phyloP scores from a whole-genome alignment of 2,797 vertebrate genomes.

The Pseudomugil gertrudae region DNA sequence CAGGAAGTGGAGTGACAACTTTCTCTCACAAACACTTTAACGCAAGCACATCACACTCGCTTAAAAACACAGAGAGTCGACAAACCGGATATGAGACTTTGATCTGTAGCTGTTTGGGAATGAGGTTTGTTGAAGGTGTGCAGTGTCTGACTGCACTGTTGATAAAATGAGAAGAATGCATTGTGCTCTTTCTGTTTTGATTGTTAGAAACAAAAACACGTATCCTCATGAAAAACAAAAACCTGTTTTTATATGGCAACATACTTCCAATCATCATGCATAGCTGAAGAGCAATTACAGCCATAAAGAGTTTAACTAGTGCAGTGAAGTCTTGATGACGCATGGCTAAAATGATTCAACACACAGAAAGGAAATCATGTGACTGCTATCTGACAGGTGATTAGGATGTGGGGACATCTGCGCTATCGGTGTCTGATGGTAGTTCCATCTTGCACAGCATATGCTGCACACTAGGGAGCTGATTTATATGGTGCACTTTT shows the following conservation, averaged over 20 bases:
- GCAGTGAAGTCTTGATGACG: slow-evolving; percentile 13
- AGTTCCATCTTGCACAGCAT: slow-evolving; percentile 16
- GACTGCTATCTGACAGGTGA: slow-evolving; percentile 6
- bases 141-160: slow-evolving; percentile 20
- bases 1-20: slow-evolving; percentile 49
- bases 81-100: slow-evolving; percentile 56
- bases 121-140: slow-evolving; percentile 61
- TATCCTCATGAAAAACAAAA: slow-evolving; percentile 30
- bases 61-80: slow-evolving; percentile 54
- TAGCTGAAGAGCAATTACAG: slow-evolving; percentile 56
- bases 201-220: slow-evolving; percentile 4
- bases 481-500: slow-evolving; percentile 45
- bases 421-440: slow-evolving; percentile 15
- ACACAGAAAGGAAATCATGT: background rate
- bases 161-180: slow-evolving; percentile 40
- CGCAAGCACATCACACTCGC: slow-evolving; percentile 34
- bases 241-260: slow-evolving; percentile 60
- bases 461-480: slow-evolving; percentile 22
- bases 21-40: slow-evolving; percentile 38
- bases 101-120: slow-evolving; percentile 42
- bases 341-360: slow-evolving; percentile 39
- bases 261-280: slow-evolving; percentile 61
- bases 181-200: slow-evolving; percentile 13
- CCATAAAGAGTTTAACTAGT: slow-evolving; percentile 45
- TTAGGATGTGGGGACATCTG: background rate